These are phyloP conservation scores for Phocoena phocoena DNA, from an alignment of 2,113 vertebrate genomes.

Conservation along the genomic window DNA sequence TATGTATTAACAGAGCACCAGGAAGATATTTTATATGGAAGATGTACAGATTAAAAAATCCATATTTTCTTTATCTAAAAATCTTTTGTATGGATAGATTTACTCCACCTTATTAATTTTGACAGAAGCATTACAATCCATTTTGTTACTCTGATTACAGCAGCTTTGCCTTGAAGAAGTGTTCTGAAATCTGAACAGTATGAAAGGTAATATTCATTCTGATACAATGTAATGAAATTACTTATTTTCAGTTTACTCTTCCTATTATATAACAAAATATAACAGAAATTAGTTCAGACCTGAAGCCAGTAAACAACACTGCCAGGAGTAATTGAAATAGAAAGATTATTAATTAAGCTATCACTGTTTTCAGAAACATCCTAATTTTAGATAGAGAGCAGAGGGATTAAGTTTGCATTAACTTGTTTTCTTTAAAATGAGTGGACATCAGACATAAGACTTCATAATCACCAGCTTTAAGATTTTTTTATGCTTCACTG, in stretches of 20 bases:
- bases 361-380: background rate
- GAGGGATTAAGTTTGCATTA: background rate
- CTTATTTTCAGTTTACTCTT: background rate
- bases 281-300: background rate
- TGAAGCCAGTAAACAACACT: background rate
- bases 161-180: background rate
- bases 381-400: background rate
- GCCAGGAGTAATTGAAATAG: background rate
- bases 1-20: background rate
- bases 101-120: background rate
- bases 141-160: background rate
- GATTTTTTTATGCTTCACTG: background rate
- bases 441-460: background rate
- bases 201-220: background rate
- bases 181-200: background rate
- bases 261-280: background rate
- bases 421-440: background rate
- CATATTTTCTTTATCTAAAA: background rate
- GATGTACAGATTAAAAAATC: too few relatives aligned
- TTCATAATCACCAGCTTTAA: background rate
- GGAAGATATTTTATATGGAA: background rate
- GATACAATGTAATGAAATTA: background rate
- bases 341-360: background rate
- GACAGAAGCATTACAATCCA: background rate
- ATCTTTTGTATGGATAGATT: background rate